Base-by-base conservation (phyloP, 2,797 vertebrate species). In the Tamandua tetradactyla region DNA sequence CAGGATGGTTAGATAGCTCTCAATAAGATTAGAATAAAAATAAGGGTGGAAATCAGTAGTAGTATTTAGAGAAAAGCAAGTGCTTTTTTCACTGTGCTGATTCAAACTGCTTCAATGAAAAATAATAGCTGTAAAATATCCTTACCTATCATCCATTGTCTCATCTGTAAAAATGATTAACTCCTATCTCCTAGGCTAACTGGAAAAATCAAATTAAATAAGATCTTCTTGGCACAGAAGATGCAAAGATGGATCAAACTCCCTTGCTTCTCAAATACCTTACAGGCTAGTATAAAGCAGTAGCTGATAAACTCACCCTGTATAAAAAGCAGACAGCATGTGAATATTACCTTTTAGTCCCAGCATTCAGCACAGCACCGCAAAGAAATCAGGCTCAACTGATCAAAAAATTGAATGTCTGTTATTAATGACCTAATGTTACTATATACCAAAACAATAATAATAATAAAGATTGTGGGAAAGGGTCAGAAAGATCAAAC, bases 71-170 rank as follows among this genome's bases (percentile, higher is more conserved):
- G 42, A 57, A 96, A 85, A 85, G 76, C 69, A 89, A 93, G 61
- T 76, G 10, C 23, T 86, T n/a, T 81, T 91, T 64, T 59, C 52
- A 49, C 68, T 92, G 55, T 59, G 32, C 25, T n/a, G n/a, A 74
- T 78, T 94, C 90, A 90, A 82, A 37, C 13, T 62, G 23, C 52
- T 61, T 94, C 64, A 55, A 44, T 42, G 55, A 94, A 74, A 72
- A 87, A 92, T 44, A 72, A 78, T 59, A 59, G 37, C 52, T 82
- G 82, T 72, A 78, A 89, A 96, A 91, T 35, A 92, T 22, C 62
- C 78, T 89, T 49, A 40, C 72, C 25, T 72, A 78, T 85, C 78
- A 84, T 62, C n/a, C 35, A 55, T 61, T 40, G 81, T 95, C 64
- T 84, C 87, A 64, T 52, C 35, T 88, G 40, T 37, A 71, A 69